Evolutionary conservation across 2,888 invertebrate genomes (phyloP).

Genomic region (Trissonchulus latispiculum): DNA sequence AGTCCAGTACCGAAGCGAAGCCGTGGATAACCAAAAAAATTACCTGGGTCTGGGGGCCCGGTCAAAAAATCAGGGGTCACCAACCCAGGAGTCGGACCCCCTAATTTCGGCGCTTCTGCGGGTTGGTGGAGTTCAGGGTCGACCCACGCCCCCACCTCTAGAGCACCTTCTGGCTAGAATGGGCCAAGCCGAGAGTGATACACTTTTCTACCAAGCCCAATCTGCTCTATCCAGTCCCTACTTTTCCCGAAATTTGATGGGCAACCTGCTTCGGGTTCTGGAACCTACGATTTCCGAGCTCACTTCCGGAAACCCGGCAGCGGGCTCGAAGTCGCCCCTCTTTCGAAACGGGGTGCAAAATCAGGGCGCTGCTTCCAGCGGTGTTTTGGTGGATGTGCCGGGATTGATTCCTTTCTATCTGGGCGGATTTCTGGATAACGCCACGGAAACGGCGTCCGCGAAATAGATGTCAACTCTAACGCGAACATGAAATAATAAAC

Average conservation of each 20-base stretch:
- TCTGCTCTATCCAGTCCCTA: neutral
- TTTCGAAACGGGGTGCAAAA: neutral
- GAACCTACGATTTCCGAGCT: neutral
- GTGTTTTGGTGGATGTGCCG: slow-evolving; percentile 1
- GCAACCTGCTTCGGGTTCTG: neutral
- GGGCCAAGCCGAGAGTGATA: neutral
- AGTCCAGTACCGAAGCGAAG: slow-evolving; percentile 7
- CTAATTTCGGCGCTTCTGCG: neutral
- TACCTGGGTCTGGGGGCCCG: slow-evolving; percentile 1
- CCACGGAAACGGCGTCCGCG: no score
- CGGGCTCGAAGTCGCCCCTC: neutral
- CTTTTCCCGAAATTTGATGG: neutral
- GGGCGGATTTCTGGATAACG: slow-evolving; percentile 11
- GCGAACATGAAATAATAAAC: no score
- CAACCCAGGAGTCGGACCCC: neutral
- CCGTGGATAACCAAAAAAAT: neutral
- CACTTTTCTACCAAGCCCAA: neutral
- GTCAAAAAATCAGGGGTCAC: neutral
- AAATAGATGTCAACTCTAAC: no score
- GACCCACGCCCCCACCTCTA: neutral
- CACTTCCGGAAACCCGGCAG: neutral
- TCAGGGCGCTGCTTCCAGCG: neutral
- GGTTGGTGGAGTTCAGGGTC: neutral
- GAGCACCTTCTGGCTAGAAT: neutral
- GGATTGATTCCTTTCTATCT: slow-evolving; percentile 11